Percentiles rank a stretch among this genome's conserved stretches.
These are phyloP conservation scores for Watsonalla cultraria DNA, from an alignment of 2,888 invertebrate genomes.

Conservation along the genomic window DNA sequence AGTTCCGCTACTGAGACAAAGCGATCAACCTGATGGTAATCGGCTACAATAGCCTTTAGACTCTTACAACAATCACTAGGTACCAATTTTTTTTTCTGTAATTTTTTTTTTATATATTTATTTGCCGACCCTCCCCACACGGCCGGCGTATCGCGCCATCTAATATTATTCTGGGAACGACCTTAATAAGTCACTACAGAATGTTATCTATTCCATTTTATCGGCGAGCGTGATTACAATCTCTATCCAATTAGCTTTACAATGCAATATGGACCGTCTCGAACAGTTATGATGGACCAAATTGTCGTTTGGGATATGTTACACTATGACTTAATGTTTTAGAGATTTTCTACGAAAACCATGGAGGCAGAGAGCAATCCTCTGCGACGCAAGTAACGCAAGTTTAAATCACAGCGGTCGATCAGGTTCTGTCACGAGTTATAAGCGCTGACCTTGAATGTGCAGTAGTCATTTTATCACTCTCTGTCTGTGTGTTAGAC, in stretches of 20 bases:
- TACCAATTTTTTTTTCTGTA: not conserved
- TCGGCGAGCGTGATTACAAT: conserved; percentile 69
- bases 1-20: no score
- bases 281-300: conserved; percentile 60
- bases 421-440: no score
- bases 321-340: conserved; percentile 4
- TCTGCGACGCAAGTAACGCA: no score
- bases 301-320: conserved; percentile 24
- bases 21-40: no score
- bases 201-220: conserved; percentile 80
- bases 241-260: conserved; percentile 78
- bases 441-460: no score
- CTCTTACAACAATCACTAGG: no score
- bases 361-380: not conserved
- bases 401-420: no score
- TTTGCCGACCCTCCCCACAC: conserved; percentile 59
- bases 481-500: no score
- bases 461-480: no score
- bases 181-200: conserved; percentile 80
- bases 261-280: conserved; percentile 76
- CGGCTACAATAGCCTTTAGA: no score
- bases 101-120: conserved; percentile 13
- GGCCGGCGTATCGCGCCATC: conserved; percentile 69
- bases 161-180: conserved; percentile 80
- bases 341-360: conserved; percentile 5